phyloP scores from a whole-genome alignment of 2,888 invertebrate genomes.

The Cantharis rustica region DNA sequence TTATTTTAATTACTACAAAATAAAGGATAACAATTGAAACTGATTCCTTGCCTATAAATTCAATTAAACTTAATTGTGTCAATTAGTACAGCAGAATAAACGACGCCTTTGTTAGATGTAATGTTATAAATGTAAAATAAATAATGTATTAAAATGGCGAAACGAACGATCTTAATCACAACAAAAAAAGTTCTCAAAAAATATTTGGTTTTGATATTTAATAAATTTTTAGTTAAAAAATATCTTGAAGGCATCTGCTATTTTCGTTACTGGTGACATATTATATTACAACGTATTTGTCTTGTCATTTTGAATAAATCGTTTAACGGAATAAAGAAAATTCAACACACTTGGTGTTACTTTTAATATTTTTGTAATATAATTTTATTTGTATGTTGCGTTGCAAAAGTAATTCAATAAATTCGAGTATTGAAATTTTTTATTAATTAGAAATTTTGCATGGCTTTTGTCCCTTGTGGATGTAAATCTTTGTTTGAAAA shows the following conservation, averaged over 20 bases:
- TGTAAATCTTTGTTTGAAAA: neutral
- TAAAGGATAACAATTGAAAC: neutral
- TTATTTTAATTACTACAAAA: neutral
- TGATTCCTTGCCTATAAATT: neutral
- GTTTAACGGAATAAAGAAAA: neutral
- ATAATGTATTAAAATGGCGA: neutral
- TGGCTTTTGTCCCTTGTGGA: neutral
- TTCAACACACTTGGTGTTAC: neutral
- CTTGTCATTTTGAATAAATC: conserved; percentile 7
- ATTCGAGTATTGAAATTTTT: neutral
- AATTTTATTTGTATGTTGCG: neutral
- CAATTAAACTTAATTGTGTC: neutral
- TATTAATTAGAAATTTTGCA: neutral
- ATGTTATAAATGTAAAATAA: neutral
- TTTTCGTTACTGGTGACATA: conserved; percentile 9
- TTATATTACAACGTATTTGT: conserved; percentile 12
- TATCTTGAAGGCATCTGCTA: neutral
- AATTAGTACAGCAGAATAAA: neutral
- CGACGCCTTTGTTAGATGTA: neutral
- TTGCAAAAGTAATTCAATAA: neutral
- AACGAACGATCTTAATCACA: neutral
- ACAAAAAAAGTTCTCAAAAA: neutral
- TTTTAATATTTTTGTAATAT: neutral
- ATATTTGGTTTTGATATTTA: neutral
- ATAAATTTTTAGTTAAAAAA: neutral